These are phyloP conservation scores for Columba janthina DNA, from an alignment of 2,113 vertebrate species.

Conservation along the genomic window DNA sequence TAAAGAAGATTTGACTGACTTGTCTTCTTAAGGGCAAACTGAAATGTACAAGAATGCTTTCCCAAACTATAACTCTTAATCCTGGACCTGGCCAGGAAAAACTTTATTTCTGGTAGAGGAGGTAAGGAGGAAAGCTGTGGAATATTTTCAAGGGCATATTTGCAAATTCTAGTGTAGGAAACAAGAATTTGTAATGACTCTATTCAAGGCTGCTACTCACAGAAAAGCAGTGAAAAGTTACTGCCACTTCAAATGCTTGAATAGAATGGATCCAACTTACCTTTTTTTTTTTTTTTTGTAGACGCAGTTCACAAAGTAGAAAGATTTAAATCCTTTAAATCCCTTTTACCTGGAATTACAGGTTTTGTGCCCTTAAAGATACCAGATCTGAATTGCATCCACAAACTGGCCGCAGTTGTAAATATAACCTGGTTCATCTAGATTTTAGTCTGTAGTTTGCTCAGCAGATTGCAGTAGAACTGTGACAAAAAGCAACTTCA, in stretches of 20 bases:
- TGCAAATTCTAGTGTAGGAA: background rate
- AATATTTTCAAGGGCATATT: background rate
- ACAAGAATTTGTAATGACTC: background rate
- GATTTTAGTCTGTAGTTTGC: background rate
- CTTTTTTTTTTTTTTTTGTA: background rate
- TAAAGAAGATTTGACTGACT: background rate
- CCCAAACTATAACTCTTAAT: background rate
- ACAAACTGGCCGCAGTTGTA: background rate
- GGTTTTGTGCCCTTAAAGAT: background rate
- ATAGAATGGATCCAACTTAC: background rate
- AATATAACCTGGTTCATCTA: background rate
- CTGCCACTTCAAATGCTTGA: background rate
- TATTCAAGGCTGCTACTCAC: background rate
- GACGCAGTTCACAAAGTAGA: background rate
- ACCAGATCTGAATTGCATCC: background rate
- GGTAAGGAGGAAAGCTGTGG: background rate
- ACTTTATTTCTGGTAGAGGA: background rate
- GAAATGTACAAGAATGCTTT: background rate
- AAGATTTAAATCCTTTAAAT: background rate
- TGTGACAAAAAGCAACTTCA: background rate
- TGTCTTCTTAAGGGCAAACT: background rate
- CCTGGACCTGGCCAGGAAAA: background rate
- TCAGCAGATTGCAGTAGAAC: background rate
- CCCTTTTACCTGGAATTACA: background rate
- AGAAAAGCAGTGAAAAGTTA: background rate